Evolutionary conservation across 2,113 vertebrate genomes (phyloP).

Genomic region (Cygnus atratus): DNA sequence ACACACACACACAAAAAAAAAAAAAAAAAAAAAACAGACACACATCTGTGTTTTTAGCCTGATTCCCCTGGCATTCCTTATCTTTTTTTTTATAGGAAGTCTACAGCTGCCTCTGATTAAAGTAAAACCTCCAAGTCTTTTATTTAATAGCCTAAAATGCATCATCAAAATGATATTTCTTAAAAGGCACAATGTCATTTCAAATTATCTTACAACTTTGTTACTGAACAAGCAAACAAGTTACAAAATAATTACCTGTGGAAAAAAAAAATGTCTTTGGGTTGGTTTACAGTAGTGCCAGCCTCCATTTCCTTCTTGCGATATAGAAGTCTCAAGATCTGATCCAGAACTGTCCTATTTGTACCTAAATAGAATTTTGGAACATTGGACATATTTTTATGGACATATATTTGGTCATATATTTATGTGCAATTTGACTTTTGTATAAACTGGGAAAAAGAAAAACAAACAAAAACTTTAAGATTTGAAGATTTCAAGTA

Average conservation of each 20-base stretch:
- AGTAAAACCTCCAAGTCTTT: not conserved
- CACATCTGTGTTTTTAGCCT: not conserved
- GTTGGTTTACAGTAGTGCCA: not conserved
- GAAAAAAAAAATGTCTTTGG: not conserved
- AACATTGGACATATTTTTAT: accelerated
- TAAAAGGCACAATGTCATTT: not conserved
- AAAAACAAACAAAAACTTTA: not conserved
- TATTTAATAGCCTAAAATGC: not conserved
- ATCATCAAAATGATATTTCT: not conserved
- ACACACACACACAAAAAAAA: too few relatives aligned
- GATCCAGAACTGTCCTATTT: not conserved
- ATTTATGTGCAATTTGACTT: not conserved
- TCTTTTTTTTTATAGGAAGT: not conserved
- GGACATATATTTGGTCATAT: accelerated
- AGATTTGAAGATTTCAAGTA: not conserved
- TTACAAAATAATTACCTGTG: not conserved
- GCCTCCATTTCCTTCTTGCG: not conserved
- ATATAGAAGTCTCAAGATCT: not conserved
- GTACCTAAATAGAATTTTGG: not conserved
- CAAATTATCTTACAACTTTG: not conserved
- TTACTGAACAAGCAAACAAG: not conserved
- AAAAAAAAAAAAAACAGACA: not conserved
- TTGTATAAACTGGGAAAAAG: not conserved
- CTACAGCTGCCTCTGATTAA: not conserved
- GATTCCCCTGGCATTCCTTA: not conserved